These are phyloP conservation scores for Manis crassicaudata DNA, from an alignment of 2,797 vertebrate species.

Conservation along the genomic window DNA sequence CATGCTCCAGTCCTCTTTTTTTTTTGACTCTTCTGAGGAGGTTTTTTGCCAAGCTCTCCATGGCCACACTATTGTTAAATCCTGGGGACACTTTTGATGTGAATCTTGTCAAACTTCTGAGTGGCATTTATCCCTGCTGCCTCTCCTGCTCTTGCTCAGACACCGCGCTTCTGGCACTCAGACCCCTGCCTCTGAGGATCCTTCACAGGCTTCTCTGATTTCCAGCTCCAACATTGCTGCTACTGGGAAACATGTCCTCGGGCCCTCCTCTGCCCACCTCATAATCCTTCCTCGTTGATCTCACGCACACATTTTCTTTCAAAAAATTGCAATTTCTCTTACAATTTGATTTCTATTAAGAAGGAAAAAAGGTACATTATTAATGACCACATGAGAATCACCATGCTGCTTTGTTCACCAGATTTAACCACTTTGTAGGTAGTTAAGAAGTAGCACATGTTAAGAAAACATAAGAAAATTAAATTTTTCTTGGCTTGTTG, in stretches of 20 bases:
- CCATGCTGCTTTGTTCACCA: background rate
- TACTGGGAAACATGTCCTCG: background rate
- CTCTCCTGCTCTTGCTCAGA: background rate
- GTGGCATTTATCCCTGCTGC: background rate
- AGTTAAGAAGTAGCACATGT: background rate
- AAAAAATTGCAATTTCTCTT: background rate
- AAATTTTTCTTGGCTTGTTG: background rate
- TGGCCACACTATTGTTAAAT: background rate
- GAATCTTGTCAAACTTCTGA: background rate
- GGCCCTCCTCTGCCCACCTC: background rate
- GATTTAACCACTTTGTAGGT: background rate
- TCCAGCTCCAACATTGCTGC: background rate
- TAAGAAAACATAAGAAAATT: background rate
- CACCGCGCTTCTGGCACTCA: background rate
- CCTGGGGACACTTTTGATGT: background rate
- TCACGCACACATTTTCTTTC: background rate
- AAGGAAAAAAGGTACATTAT: background rate
- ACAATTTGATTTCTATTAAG: background rate
- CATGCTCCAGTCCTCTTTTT: background rate
- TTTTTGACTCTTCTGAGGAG: background rate
- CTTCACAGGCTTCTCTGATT: background rate
- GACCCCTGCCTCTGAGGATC: background rate
- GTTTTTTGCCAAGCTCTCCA: conserved; percentile 9
- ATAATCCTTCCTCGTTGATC: background rate
- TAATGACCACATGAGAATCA: conserved; percentile 30